These are phyloP conservation scores for Ondatra zibethicus DNA, from an alignment of 2,113 vertebrate genomes.

Conservation along the genomic window DNA sequence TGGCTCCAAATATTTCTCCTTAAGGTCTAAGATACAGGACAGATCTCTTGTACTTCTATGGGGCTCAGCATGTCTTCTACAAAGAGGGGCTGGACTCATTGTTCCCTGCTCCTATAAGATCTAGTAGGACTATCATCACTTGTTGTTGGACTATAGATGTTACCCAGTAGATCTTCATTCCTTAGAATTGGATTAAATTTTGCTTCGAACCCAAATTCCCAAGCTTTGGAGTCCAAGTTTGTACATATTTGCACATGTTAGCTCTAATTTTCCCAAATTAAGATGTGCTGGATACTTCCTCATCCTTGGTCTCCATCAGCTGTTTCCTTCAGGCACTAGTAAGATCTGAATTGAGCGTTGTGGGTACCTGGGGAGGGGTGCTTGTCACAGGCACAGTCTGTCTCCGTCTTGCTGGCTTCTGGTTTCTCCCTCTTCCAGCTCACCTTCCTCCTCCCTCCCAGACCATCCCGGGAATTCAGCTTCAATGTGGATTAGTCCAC, in stretches of 20 bases:
- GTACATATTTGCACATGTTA: rapidly evolving
- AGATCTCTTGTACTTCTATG: background rate
- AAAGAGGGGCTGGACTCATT: background rate
- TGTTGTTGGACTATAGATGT: background rate
- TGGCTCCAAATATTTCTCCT: background rate
- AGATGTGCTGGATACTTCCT: background rate
- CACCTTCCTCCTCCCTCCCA: background rate
- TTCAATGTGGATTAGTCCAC: background rate
- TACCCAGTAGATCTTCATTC: background rate
- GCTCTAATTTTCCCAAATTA: background rate
- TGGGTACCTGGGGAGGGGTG: background rate
- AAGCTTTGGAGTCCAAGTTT: background rate
- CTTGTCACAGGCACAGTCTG: background rate
- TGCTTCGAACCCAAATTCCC: background rate
- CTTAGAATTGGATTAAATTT: background rate
- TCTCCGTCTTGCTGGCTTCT: background rate
- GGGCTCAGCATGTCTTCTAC: background rate
- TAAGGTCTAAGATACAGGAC: background rate
- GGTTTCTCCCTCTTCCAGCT: background rate
- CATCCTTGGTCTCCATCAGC: background rate
- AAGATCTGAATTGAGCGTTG: background rate
- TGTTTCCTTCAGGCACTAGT: background rate
- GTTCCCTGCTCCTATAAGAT: background rate
- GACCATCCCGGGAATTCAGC: background rate
- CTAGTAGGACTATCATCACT: background rate